Conservation (phyloP, 2,888 invertebrate species). For the Trichacis sp. region DNA sequence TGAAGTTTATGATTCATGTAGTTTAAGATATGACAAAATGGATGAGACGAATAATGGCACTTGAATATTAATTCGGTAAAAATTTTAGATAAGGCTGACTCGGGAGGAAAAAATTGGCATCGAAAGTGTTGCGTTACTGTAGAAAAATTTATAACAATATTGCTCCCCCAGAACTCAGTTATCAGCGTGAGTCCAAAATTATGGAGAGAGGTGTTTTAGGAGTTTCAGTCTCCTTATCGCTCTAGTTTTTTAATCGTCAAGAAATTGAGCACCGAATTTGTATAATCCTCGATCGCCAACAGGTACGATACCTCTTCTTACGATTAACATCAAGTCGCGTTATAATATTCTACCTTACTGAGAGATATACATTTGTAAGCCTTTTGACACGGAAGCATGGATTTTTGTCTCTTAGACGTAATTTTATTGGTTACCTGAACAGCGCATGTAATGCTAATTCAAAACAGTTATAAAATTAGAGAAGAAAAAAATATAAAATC, state of each 20-base stretch:
- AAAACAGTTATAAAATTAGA: background rate
- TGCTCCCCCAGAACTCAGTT: conserved; percentile 7
- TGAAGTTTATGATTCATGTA: no score
- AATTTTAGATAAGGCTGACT: conserved; percentile 17
- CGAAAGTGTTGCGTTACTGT: conserved; percentile 17
- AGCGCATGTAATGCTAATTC: conserved; percentile 12
- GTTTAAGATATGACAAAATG: conserved; percentile 12
- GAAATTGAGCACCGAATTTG: conserved; percentile 17
- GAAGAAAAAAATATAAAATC: background rate
- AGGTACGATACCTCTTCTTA: conserved; percentile 42
- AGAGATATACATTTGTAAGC: conserved; percentile 56
- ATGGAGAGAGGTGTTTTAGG: background rate
- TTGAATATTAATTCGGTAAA: conserved; percentile 23
- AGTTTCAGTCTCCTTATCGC: background rate
- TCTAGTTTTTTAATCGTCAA: conserved; percentile 4
- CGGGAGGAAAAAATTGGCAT: conserved; percentile 11
- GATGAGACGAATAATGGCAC: background rate
- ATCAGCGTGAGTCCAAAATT: background rate
- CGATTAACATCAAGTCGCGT: conserved; percentile 53
- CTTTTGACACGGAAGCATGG: conserved; percentile 63
- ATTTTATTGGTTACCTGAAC: conserved; percentile 16
- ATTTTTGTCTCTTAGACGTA: conserved; percentile 42
- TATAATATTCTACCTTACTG: conserved; percentile 53
- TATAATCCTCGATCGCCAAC: conserved; percentile 41
- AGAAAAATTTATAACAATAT: conserved; percentile 8